Evolutionary conservation across 2,797 vertebrate species (phyloP), one percentile per base, ranked within the genome.

Genomic region (Lophotriccus pileatus): DNA sequence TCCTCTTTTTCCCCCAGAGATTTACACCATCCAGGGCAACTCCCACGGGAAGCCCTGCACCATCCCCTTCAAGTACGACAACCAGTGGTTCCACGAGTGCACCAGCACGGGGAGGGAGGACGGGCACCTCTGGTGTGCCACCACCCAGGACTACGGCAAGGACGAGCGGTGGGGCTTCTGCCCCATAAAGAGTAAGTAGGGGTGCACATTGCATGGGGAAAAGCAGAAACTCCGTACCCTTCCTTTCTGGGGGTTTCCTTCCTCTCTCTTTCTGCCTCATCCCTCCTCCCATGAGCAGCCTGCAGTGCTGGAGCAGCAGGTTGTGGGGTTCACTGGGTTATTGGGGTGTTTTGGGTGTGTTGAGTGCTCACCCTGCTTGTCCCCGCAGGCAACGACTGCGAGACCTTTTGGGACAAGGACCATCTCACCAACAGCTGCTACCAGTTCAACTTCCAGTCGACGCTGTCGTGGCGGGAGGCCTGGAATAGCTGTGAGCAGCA

Each of bases 161-260:
- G 99, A 99, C 0, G 99, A 99, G 93, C 98, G 98, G 20, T 99
- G 99, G 99, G 99, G 99, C 59, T 99, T 99, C 98, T 99, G 99
- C 84, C 99, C 99, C 6, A 98, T 99, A 82, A 99, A 99, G 96
- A 98, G 99, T 99, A 97, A 99, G 99, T 94, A 18, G 30, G 25
- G 16, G 10, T 10, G 14, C 2, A 4, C 1, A 0, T 39, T 27
- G 53, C 5, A 0, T 2, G 2, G 32, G 37, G 32, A 34, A 58
- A 59, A 60, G 46, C 37, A 43, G 66, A 60, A 60, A 15, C 9
- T 1, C 7, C 0, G 0, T 44, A 16, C 8, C 27, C n/a, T 1
- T 86, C 41, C 44, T 7, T 80, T n/a, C 21, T 7, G 7, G 27
- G 23, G 25, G 11, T 11, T 83, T 30, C 7, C 34, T 77, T 21